phyloP scores from a whole-genome alignment of 2,113 vertebrate species.

The Elephas maximus region DNA sequence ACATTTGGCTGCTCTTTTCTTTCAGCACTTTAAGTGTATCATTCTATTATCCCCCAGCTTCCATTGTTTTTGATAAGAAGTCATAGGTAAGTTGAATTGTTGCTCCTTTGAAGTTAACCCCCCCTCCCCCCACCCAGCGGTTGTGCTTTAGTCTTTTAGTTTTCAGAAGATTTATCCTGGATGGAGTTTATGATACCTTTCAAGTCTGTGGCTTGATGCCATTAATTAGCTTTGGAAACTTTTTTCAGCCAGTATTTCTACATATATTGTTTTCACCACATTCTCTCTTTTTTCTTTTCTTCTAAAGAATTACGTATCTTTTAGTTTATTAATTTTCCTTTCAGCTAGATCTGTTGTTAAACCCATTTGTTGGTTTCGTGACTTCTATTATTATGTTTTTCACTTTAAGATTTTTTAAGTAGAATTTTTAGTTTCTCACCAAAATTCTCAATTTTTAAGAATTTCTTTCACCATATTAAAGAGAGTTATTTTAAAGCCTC shows the following conservation, averaged over 20 bases:
- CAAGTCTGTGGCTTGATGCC: background rate
- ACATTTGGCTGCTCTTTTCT: background rate
- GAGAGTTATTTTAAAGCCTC: background rate
- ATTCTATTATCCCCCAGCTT: background rate
- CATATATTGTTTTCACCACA: background rate
- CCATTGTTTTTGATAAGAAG: background rate
- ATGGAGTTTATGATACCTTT: background rate
- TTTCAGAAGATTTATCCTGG: background rate
- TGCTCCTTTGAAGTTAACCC: background rate
- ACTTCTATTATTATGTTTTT: background rate
- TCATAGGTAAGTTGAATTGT: background rate
- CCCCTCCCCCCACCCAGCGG: background rate
- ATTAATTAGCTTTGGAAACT: background rate
- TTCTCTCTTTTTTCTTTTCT: background rate
- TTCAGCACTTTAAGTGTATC: background rate
- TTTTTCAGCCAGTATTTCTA: background rate
- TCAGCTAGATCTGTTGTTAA: background rate
- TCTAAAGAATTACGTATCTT: background rate
- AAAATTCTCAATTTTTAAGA: background rate
- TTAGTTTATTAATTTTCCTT: background rate
- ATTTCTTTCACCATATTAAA: background rate
- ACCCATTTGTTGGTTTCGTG: background rate
- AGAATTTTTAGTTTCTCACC: background rate
- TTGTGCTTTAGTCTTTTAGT: background rate
- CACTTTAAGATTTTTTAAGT: background rate